These are phyloP conservation scores for Octonoba sinensis DNA, from an alignment of 2,888 invertebrate genomes.

Conservation along the genomic window DNA sequence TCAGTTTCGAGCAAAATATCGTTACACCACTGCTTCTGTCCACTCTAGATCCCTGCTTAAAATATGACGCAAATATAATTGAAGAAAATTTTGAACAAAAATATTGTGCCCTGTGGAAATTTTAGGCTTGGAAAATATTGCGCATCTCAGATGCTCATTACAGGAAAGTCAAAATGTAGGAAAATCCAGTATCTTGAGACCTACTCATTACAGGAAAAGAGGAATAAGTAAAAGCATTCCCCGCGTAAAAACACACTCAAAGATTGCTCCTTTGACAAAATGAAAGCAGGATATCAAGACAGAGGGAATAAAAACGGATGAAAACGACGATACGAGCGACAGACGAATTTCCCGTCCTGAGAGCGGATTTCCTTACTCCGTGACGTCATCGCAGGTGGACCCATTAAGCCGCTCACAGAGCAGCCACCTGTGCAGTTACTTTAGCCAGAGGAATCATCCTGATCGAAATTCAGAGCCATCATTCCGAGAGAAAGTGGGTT, in stretches of 20 bases:
- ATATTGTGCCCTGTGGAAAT: no score
- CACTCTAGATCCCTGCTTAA: no score
- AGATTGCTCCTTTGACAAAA: neutral
- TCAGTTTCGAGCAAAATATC: no score
- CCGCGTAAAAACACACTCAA: neutral
- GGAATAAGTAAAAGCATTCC: no score
- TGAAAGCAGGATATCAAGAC: slow-evolving; percentile 35
- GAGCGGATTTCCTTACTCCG: slow-evolving; percentile 56
- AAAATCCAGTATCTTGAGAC: no score
- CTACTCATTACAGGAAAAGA: no score
- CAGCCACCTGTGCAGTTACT: slow-evolving; percentile 50
- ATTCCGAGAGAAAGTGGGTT: slow-evolving; percentile 40
- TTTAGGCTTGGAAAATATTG: no score
- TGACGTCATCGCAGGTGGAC: slow-evolving; percentile 58
- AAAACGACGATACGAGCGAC: slow-evolving; percentile 15
- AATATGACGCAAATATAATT: no score
- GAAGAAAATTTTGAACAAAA: no score
- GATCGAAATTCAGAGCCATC: slow-evolving; percentile 20
- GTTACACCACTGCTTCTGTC: no score
- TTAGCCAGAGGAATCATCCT: neutral
- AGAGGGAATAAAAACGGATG: slow-evolving; percentile 22
- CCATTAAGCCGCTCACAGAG: slow-evolving; percentile 29
- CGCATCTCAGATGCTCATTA: no score
- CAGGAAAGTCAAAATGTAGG: no score
- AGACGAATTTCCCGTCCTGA: slow-evolving; percentile 40